Conservation (phyloP, 2,888 invertebrate genomes). For the Sympetrum striolatum region DNA sequence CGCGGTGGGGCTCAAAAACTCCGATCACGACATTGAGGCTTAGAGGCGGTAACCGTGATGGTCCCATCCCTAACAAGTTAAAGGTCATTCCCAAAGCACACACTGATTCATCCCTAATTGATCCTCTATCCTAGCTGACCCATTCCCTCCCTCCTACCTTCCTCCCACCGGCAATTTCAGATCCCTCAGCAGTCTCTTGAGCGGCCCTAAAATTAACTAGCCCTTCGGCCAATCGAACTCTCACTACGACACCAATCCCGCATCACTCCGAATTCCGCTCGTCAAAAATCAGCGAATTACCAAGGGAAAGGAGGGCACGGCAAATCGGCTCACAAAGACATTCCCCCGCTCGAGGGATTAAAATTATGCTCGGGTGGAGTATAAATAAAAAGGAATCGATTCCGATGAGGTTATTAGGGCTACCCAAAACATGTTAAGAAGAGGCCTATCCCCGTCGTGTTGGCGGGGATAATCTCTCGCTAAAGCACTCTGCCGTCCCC, state of each 20-base stretch:
- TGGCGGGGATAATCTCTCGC: conserved; percentile 33
- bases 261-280: not conserved
- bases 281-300: not conserved
- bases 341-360: not conserved
- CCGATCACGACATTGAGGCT: not conserved
- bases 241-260: not conserved
- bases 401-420: conserved; percentile 3
- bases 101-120: conserved; percentile 32
- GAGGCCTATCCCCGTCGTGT: not conserved
- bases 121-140: not conserved
- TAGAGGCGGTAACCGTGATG: conserved; percentile 21
- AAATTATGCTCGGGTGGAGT: not conserved
- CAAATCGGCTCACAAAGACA: not conserved
- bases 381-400: not conserved
- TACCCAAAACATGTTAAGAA: conserved; percentile 7
- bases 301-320: not conserved
- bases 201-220: conserved; percentile 27
- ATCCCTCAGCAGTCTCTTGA: not conserved
- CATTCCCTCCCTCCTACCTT: not conserved
- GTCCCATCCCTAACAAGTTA: conserved; percentile 16
- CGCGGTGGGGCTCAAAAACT: not conserved
- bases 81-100: conserved; percentile 31
- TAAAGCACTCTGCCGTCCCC: conserved; percentile 8
- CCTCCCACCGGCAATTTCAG: not conserved
- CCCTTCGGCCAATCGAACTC: conserved; percentile 33